Percentiles rank a stretch among this genome's conserved stretches.
These are phyloP conservation scores for Gorsachius magnificus DNA, from an alignment of 2,797 vertebrate genomes.

Conservation along the genomic window DNA sequence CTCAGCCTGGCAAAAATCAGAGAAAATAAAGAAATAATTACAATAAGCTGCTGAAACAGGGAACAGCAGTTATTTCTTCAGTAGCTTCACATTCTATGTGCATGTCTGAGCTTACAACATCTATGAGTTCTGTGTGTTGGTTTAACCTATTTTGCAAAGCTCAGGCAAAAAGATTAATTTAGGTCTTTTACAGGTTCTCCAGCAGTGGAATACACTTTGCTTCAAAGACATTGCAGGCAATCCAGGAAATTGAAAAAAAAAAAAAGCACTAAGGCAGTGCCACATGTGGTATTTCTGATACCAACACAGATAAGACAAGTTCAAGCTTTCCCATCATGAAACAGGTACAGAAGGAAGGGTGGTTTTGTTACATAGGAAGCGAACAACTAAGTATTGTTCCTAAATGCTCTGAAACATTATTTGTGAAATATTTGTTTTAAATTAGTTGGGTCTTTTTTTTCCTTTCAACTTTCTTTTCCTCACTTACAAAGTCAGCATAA, in stretches of 20 bases:
- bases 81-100: constrained; percentile 2
- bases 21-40: constrained; percentile 7
- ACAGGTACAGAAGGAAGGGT: background rate
- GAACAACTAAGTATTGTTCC: background rate
- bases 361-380: background rate
- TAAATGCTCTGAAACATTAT: background rate
- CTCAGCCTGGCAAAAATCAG: background rate
- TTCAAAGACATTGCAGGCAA: constrained; percentile 6
- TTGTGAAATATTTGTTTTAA: background rate
- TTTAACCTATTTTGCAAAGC: constrained; percentile 46
- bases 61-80: constrained; percentile 7
- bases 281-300: constrained; percentile 34
- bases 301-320: background rate
- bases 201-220: background rate
- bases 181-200: background rate
- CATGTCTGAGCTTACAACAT: constrained; percentile 7
- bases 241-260: constrained; percentile 38
- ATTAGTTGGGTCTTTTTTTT: background rate
- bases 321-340: background rate
- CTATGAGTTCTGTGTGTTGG: background rate
- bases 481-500: background rate
- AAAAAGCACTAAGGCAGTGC: background rate
- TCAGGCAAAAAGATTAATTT: constrained; percentile 29
- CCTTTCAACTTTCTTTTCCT: background rate
- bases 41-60: constrained; percentile 24